Evolutionary conservation across 2,797 vertebrate genomes (phyloP), one percentile per base, ranked within the genome.

Genomic region (Novumbra hubbsi): DNA sequence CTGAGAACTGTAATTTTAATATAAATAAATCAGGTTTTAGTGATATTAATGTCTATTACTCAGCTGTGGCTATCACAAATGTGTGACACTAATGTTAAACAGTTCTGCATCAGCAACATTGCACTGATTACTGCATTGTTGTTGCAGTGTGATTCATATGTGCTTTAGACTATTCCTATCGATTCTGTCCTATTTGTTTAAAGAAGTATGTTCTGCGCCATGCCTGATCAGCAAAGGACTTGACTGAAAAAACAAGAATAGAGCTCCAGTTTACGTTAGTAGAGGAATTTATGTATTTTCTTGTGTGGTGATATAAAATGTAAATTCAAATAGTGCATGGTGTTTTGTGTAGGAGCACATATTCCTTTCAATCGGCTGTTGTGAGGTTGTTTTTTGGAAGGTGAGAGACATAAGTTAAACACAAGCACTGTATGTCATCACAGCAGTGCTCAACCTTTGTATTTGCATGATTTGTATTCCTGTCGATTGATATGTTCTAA

Each of bases 401-500:
- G 49, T 19, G 15, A 57, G 27, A 32, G 17, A 30, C 2, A 52
- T 12, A 9, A 0, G 7, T 16, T 34, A 64, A 24, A 63, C 27
- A 32, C 28, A 30, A 4, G 5, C 27, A 63, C 24, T 57, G 70
- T 57, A 9, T 14, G 60, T 45, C 16, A 14, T 72, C 41, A 78
- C 66, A 65, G 2, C 67, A 28, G 64, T n/a, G n/a, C 17, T 70
- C 72, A 80, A 74, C 70, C 76, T 73, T 78, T 82, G 16, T 65
- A 72, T 79, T 71, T 82, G 17, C 68, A 70, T 63, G 63, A 71
- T 38, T 17, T 74, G 41, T 70, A 45, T 28, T 49, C 49, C 21
- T 70, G 63, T 7, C 68, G 32, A 81, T 81, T 70, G 75, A 76
- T 87, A 84, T 82, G 70, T 60, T 55, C 9, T 52, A 72, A 70